Conservation (phyloP, 2,888 invertebrate genomes). For the Diaperis boleti region DNA sequence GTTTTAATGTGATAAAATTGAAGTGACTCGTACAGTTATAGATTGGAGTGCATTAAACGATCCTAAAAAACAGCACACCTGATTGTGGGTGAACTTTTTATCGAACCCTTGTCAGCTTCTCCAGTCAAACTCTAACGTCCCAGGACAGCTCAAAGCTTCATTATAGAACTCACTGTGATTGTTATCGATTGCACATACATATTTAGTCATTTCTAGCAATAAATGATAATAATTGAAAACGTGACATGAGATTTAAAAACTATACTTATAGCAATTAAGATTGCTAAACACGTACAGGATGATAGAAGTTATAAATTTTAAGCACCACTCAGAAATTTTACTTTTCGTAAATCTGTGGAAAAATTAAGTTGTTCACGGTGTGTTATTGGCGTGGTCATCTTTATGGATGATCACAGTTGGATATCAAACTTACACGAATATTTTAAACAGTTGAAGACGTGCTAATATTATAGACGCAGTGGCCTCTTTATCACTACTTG, state of each 20-base stretch:
- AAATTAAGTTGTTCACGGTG: slow-evolving; percentile 2
- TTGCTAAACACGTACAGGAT: background rate
- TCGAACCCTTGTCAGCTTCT: background rate
- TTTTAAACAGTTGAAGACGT: slow-evolving; percentile 1
- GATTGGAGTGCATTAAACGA: background rate
- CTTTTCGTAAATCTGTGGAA: background rate
- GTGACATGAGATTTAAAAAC: background rate
- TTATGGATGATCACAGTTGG: slow-evolving; percentile 13
- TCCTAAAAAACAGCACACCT: background rate
- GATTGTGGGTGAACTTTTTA: background rate
- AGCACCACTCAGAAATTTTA: background rate
- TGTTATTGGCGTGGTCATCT: slow-evolving; percentile 3
- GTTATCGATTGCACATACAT: background rate
- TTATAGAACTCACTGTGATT: background rate
- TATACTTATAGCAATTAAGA: background rate
- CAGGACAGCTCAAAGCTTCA: background rate
- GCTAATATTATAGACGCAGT: background rate
- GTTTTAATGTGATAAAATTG: background rate
- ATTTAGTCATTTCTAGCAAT: background rate
- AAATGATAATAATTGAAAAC: background rate
- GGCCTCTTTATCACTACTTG: no score
- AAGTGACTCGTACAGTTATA: background rate
- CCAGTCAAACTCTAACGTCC: background rate
- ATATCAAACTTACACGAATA: slow-evolving; percentile 1
- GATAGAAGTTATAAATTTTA: background rate